phyloP scores from a whole-genome alignment of 2,797 vertebrate species.

The Botia kubotai region DNA sequence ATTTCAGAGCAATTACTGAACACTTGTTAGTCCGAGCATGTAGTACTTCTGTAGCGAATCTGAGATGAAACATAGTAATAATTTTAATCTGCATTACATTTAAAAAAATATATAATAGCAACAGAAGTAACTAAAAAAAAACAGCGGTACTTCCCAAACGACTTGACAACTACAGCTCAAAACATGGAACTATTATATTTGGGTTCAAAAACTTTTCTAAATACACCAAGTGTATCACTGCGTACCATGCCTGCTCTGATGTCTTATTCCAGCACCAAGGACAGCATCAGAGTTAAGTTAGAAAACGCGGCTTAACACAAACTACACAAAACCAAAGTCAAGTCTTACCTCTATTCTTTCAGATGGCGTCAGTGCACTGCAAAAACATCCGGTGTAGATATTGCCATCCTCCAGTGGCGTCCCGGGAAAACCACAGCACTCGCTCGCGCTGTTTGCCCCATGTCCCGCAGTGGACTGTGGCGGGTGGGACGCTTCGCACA shows the following conservation, averaged over 20 bases:
- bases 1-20: neutral
- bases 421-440: neutral
- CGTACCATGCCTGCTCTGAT: neutral
- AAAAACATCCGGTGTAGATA: conserved; percentile 31
- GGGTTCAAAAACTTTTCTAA: neutral
- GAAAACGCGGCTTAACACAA: neutral
- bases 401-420: conserved; percentile 31
- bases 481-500: conserved; percentile 44
- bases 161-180: neutral
- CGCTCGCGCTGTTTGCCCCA: conserved; percentile 34
- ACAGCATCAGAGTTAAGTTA: conserved; percentile 27
- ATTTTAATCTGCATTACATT: neutral
- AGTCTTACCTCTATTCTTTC: conserved; percentile 33
- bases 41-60: neutral
- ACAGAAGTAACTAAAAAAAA: neutral
- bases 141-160: neutral
- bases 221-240: neutral
- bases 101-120: neutral
- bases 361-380: neutral
- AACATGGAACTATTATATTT: neutral
- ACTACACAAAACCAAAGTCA: neutral
- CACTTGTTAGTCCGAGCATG: neutral
- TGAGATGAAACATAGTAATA: neutral
- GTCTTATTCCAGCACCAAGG: conserved; percentile 15
- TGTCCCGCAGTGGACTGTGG: conserved; percentile 50